phyloP scores from a whole-genome alignment of 2,797 vertebrate genomes.

The Falco columbarius region DNA sequence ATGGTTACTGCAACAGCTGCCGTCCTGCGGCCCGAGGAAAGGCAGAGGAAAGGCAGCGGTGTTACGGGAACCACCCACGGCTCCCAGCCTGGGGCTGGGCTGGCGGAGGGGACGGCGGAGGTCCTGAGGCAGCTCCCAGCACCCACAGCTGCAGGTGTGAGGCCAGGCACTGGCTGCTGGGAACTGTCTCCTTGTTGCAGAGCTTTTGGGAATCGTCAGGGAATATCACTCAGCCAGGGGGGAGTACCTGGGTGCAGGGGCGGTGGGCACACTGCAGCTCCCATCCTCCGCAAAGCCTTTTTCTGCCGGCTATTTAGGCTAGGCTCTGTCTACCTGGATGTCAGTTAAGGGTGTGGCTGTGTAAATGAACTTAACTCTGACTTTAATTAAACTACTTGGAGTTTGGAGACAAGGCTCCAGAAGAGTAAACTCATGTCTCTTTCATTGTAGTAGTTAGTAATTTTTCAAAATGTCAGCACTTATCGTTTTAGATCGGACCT shows the following conservation, averaged over 20 bases:
- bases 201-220: not conserved
- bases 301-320: not conserved
- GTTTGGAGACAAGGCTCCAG: not conserved
- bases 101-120: accelerated
- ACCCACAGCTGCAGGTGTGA: not conserved
- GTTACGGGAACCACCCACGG: not conserved
- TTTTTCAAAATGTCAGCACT: not conserved
- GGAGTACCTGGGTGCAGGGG: not conserved
- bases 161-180: accelerated
- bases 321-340: not conserved
- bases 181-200: accelerated
- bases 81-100: not conserved
- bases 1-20: not conserved
- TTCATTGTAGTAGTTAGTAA: not conserved
- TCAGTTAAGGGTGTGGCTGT: constrained; percentile 26
- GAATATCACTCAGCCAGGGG: accelerated
- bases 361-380: not conserved
- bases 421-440: not conserved
- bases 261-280: accelerated
- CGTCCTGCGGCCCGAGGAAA: accelerated
- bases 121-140: not conserved
- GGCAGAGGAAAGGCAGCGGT: too few species aligned
- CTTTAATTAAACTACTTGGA: not conserved
- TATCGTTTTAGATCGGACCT: not conserved
- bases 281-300: accelerated